Evolutionary conservation across 2,113 vertebrate species (phyloP), one percentile per base, ranked within the genome.

Genomic region (Spheniscus mendiculus): DNA sequence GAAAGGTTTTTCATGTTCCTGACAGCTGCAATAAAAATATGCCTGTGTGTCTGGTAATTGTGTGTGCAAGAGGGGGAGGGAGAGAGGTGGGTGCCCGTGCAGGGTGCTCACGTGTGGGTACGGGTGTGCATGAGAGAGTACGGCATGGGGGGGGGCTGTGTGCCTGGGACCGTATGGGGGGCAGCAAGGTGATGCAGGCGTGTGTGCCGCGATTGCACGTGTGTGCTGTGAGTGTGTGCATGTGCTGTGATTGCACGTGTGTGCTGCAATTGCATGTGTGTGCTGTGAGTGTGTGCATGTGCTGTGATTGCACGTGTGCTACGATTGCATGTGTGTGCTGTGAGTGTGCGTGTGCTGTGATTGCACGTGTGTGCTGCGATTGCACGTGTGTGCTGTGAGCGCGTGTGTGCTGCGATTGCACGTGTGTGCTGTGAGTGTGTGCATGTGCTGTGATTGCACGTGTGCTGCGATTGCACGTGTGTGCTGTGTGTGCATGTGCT

Each of bases 11-110:
- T 95, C 93, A 63, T 94, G 97, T 83, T 97, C 95, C 86, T 94
- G 96, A 95, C 90, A 97, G 73, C 92, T 84, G 96, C 95, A 93
- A 78, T 95, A 95, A 97, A 98, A 97, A 97, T 86, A 87, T 82
- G 91, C 91, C 84, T 80, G 91, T 83, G n/a, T 65, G 82, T 86
- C 93, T 63, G 61, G 72, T 72, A 44, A 25, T 22, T 71, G 71
- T 4, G 88, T 85, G 83, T 3, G 82, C n/a, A 11, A 40, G 82
- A 15, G 27, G 16, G 77, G 76, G 62, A 22, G 56, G 63, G 77
- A 47, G 67, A 16, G 89, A 78, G 77, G 9, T 38, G 90, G 85
- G 88, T 82, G 93, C 62, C 78, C 23, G 67, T 2, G 59, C 42
- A 16, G 84, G 82, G 83, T 71, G 61, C 21, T 42, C 11, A 1